Conservation (phyloP, 2,888 invertebrate species). For the Ormia ochracea region DNA sequence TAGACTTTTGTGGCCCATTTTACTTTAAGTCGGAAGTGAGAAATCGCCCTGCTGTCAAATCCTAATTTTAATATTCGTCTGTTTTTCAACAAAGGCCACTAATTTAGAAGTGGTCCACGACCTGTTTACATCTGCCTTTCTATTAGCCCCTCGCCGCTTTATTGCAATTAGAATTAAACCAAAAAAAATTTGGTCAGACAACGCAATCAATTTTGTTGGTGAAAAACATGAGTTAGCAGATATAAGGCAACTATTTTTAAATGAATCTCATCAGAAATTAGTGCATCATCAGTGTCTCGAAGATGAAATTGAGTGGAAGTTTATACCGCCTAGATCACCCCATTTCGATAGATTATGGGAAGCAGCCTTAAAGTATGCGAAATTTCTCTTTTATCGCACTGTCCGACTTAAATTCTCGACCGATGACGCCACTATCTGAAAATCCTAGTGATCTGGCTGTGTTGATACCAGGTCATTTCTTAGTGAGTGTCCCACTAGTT, state of each 20-base stretch:
- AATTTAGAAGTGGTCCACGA: too few relatives aligned
- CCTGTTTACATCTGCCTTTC: conserved; percentile 18
- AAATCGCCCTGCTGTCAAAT: too few relatives aligned
- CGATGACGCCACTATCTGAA: conserved; percentile 19
- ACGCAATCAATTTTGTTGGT: background rate
- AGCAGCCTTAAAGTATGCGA: conserved; percentile 4
- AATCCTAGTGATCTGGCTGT: background rate
- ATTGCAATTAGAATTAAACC: background rate
- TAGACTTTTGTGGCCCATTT: too few relatives aligned
- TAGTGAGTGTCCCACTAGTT: background rate
- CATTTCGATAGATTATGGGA: conserved; percentile 56
- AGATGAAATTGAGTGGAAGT: background rate
- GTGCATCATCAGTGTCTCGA: background rate
- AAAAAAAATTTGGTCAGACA: background rate
- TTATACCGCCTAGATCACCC: too few relatives aligned
- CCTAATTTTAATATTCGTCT: too few relatives aligned
- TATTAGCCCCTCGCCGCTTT: conserved; percentile 17
- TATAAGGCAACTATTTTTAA: background rate
- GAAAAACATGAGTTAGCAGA: background rate
- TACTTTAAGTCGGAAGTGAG: too few relatives aligned
- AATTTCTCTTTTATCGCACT: conserved; percentile 37
- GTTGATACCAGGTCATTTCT: background rate
- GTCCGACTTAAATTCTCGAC: conserved; percentile 49
- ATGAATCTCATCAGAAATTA: background rate
- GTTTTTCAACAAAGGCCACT: too few relatives aligned